Evolutionary conservation across 1,140 invertebrate species (phyloP).

Genomic region (Coenobita brevimanus): DNA sequence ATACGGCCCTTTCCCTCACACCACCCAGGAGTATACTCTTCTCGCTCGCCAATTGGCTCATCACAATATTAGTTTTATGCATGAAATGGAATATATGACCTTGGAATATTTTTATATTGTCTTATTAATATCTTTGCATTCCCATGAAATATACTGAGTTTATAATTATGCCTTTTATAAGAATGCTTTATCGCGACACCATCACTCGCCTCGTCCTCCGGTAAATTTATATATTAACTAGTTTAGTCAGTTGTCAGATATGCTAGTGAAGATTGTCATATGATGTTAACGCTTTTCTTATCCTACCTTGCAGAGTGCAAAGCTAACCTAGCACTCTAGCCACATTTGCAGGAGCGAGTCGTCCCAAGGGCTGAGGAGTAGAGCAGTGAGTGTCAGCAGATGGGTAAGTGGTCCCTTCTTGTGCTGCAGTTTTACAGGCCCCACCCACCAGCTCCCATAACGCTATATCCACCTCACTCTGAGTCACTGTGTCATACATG

Average conservation of each 20-base stretch:
- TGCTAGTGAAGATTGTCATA: conserved; percentile 54
- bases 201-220: conserved; percentile 32
- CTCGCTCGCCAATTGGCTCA: too few species aligned
- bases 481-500: conserved; percentile 59
- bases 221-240: conserved; percentile 49
- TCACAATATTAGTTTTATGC: too few species aligned
- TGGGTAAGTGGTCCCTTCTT: conserved; percentile 62
- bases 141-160: not conserved
- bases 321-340: conserved; percentile 69
- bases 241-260: conserved; percentile 38
- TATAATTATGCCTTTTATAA: too few species aligned
- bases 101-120: too few species aligned
- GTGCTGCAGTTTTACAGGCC: conserved; percentile 60
- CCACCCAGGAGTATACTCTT: too few species aligned
- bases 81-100: too few species aligned
- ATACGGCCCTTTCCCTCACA: too few species aligned
- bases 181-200: too few species aligned
- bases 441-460: conserved; percentile 60
- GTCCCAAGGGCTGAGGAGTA: conserved; percentile 42
- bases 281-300: conserved; percentile 63
- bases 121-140: not conserved
- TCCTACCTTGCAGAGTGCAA: conserved; percentile 67
- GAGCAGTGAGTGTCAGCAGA: conserved; percentile 48
- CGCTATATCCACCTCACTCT: conserved; percentile 51
- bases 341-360: conserved; percentile 67